These are phyloP conservation scores for Sminthurinus signatus DNA, from an alignment of 1,140 invertebrate species.

Conservation along the genomic window DNA sequence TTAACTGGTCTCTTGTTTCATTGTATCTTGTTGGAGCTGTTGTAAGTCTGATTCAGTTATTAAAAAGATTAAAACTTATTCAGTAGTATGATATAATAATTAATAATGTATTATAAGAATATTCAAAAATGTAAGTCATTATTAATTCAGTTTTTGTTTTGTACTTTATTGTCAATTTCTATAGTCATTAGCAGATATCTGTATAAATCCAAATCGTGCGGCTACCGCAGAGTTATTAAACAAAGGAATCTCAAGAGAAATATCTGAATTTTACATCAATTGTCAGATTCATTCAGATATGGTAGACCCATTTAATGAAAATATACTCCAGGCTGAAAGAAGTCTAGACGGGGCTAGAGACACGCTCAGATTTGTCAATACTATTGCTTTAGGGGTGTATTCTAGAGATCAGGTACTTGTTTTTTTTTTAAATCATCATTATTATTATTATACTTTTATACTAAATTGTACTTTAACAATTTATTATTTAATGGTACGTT, in stretches of 20 bases:
- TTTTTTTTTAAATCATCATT: too few species aligned
- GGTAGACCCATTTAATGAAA: too few species aligned
- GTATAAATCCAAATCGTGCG: constrained; percentile 32
- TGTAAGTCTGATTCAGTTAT: constrained; percentile 45
- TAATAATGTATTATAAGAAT: too few species aligned
- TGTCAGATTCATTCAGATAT: too few species aligned
- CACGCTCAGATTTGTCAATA: constrained; percentile 9
- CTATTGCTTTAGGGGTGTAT: background rate
- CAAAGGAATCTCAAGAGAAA: constrained; percentile 25
- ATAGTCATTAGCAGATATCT: constrained; percentile 36
- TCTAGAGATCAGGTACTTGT: background rate
- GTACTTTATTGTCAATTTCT: background rate
- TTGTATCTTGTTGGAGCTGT: constrained; percentile 72
- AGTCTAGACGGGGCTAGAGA: constrained; percentile 19
- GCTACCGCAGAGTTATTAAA: constrained; percentile 27
- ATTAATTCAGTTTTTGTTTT: constrained; percentile 1
- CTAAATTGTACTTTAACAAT: too few species aligned
- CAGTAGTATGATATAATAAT: too few species aligned
- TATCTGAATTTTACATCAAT: constrained; percentile 34
- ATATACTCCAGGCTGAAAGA: too few species aligned
- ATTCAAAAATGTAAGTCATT: too few species aligned
- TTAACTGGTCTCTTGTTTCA: constrained; percentile 79
- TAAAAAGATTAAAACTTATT: too few species aligned
- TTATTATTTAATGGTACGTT: background rate
- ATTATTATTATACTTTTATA: too few species aligned